Conservation (phyloP, 2,113 vertebrate genomes). For the Mellivora capensis region DNA sequence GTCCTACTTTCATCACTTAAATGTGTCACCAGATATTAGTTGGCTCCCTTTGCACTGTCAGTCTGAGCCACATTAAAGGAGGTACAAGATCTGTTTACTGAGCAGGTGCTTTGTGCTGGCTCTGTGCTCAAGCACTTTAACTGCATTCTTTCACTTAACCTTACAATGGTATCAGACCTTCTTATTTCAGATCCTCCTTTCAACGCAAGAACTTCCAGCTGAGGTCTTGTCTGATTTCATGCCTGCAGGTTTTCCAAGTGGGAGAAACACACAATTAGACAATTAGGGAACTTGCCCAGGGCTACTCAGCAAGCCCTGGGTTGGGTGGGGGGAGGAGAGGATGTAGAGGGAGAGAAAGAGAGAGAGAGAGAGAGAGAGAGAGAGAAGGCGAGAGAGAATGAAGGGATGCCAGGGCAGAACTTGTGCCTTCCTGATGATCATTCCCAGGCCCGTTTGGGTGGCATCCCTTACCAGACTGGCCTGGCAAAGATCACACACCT, state of each 20-base stretch:
- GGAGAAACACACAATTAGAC: background rate
- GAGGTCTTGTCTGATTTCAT: background rate
- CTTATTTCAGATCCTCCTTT: background rate
- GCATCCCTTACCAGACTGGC: background rate
- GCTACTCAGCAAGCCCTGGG: background rate
- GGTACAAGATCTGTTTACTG: background rate
- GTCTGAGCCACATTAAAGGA: background rate
- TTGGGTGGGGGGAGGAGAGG: too few species aligned
- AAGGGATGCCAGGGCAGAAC: background rate
- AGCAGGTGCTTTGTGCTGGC: background rate
- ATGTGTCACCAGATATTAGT: background rate
- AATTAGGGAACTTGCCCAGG: background rate
- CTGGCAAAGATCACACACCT: background rate
- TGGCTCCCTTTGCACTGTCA: background rate
- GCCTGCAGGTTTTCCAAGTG: background rate
- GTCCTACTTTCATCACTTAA: background rate
- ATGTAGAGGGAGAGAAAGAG: rapidly evolving
- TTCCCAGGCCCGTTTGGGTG: background rate
- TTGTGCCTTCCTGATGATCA: background rate
- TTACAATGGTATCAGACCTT: background rate
- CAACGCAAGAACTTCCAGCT: background rate
- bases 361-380: background rate
- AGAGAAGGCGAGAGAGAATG: too few species aligned
- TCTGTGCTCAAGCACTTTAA: background rate
- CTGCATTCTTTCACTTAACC: background rate